Percentiles rank a stretch among this genome's conserved stretches.
Evolutionary conservation across 1,140 invertebrate species (phyloP).

Genomic region (Drosophila persimilis): DNA sequence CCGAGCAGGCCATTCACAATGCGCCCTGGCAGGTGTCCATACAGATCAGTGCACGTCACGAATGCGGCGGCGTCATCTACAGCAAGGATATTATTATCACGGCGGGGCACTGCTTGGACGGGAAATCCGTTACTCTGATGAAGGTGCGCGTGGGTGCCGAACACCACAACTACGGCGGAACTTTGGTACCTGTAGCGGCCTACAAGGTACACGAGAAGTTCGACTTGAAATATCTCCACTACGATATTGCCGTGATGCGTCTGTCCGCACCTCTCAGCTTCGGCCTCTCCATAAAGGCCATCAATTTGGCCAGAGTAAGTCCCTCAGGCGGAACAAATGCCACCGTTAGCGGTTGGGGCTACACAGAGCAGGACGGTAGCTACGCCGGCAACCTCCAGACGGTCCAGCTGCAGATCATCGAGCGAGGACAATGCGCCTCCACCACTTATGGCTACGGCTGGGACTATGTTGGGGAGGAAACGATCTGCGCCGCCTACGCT

Average conservation of each 20-base stretch:
- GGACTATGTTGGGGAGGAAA: constrained; percentile 65
- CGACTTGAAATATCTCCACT: constrained; percentile 52
- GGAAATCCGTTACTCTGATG: constrained; percentile 51
- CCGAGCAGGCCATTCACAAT: constrained; percentile 83
- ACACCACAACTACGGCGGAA: constrained; percentile 52
- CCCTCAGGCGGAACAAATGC: constrained; percentile 45
- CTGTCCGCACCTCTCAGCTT: constrained; percentile 57
- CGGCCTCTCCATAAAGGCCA: constrained; percentile 47
- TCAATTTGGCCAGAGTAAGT: constrained; percentile 54
- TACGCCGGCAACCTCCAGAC: constrained; percentile 47
- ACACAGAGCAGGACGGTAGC: constrained; percentile 15
- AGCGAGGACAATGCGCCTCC: constrained; percentile 49
- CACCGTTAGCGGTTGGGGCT: constrained; percentile 72
- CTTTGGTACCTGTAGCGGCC: constrained; percentile 36
- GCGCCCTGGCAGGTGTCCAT: constrained; percentile 86
- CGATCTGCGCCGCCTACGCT: constrained; percentile 82
- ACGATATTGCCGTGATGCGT: constrained; percentile 84
- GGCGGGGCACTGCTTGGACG: constrained; percentile 85
- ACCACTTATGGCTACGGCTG: constrained; percentile 63
- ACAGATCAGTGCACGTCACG: constrained; percentile 83
- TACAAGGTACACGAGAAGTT: constrained; percentile 46
- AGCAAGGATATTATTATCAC: constrained; percentile 84
- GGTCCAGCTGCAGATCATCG: constrained; percentile 60
- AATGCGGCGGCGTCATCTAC: constrained; percentile 85
- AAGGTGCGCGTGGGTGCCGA: constrained; percentile 68